Conservation (phyloP, 2,888 invertebrate genomes). For the Hedya salicella region DNA sequence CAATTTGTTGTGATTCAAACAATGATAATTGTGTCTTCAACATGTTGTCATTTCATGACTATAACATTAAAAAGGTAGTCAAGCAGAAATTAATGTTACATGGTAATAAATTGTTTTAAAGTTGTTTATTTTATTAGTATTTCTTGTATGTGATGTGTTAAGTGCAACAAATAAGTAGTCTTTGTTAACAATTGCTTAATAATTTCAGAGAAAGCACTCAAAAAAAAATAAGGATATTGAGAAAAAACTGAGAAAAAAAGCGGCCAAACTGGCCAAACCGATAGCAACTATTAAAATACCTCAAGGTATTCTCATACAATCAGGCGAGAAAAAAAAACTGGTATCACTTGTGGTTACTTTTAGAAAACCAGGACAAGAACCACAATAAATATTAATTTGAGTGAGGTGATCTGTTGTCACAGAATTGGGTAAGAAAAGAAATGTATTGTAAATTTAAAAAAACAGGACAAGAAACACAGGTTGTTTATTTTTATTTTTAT, state of each 20-base stretch:
- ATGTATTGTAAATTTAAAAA: no score
- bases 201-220: constrained; percentile 53
- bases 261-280: constrained; percentile 52
- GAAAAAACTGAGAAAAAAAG: constrained; percentile 19
- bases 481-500: constrained; percentile 13
- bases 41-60: neutral
- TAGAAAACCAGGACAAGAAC: constrained; percentile 52
- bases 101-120: constrained; percentile 22
- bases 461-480: neutral
- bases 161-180: neutral
- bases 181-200: constrained; percentile 26
- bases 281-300: constrained; percentile 64
- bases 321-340: constrained; percentile 60
- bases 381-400: neutral
- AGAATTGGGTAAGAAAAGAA: no score
- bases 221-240: constrained; percentile 33
- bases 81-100: constrained; percentile 8
- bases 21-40: no score
- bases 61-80: neutral
- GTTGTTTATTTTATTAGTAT: constrained; percentile 18
- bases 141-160: neutral
- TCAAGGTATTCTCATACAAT: constrained; percentile 58
- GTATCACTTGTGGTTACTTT: constrained; percentile 64
- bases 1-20: no score
- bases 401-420: no score